Base-by-base conservation (phyloP, 1,140 invertebrate species). In the Penaeus indicus region DNA sequence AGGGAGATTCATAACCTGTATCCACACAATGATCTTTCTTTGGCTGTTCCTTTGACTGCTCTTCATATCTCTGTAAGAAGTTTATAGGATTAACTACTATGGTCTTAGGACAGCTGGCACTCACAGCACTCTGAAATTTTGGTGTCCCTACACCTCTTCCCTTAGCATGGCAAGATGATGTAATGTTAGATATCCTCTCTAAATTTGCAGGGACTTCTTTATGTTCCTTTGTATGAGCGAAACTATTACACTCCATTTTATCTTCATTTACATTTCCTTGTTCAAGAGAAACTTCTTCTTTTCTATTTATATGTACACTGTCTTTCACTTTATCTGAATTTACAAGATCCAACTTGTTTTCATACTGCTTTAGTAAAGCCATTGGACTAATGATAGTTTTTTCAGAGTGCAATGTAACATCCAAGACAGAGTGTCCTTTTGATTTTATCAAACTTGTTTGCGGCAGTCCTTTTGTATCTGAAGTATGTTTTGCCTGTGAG, bases 21-120 rank as follows among this genome's bases (percentile, higher is more conserved):
- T 63, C 18, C 64, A 18, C 27, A 27, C 27, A 63, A 60, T 64
- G 19, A 63, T 64, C 54, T 21, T 72, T 25, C 5, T 32, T 62
- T 77, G 42, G 10, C 25, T 85, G 72, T 38, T 85, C 25, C 18
- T 62, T 38, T 77, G 42, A 27, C 25, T 85, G 84, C 16, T 85
- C 25, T 60, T 85, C 84, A 85, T 69, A 85, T 54, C 27, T 60
- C 62, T 85, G 27, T 77, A 85, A 85, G 62, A 62, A 85, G 60
- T 85, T 27, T 47, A 85, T 25, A 32, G 84, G 67, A 77, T 85
- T 47, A 47, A 85, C 72, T 38, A 85, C 60, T 47, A 85, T 54
- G 25, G 69, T 85, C 38, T 85, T 75, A 11, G 72, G 69, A 60
- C 84, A 78, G 16, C 75, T 60, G 3, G 84, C 54, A 10, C 54